Evolutionary conservation across 1,140 invertebrate species (phyloP).

Genomic region (Drosophila orosa): DNA sequence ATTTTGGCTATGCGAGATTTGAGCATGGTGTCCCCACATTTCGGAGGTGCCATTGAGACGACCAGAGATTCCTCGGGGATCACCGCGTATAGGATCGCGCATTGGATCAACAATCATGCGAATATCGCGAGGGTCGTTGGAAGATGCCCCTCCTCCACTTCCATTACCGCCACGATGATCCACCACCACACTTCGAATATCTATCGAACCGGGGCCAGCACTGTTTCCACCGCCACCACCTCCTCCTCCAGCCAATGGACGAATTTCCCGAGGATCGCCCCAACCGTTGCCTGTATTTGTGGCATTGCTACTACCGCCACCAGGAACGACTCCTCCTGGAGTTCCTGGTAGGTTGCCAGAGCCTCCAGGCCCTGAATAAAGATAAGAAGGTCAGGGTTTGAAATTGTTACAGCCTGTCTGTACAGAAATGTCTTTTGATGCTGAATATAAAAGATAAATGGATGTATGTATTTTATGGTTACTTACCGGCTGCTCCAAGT

Average conservation of each 20-base stretch:
- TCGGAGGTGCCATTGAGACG: conserved; percentile 86
- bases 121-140: conserved; percentile 85
- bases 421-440: background rate
- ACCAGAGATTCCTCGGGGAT: conserved; percentile 89
- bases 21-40: conserved; percentile 91
- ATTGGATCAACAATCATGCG: conserved; percentile 87
- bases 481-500: conserved; percentile 59
- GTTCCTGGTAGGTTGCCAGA: conserved; percentile 44
- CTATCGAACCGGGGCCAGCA: conserved; percentile 43
- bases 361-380: conserved; percentile 47
- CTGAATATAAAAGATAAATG: background rate
- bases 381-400: background rate
- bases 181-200: conserved; percentile 56
- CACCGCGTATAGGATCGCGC: conserved; percentile 87
- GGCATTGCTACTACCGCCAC: conserved; percentile 28
- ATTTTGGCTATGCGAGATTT: conserved; percentile 80
- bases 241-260: conserved; percentile 53
- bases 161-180: conserved; percentile 76
- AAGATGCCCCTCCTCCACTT: conserved; percentile 84
- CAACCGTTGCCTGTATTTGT: conserved; percentile 83
- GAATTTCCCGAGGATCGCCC: conserved; percentile 85
- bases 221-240: conserved; percentile 13
- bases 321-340: conserved; percentile 45
- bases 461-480: background rate
- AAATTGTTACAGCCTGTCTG: background rate